A percentile compares a stretch with the other conserved stretches of the same genome.
Conservation (phyloP, 2,888 invertebrate genomes). For the Erebia ligea region DNA sequence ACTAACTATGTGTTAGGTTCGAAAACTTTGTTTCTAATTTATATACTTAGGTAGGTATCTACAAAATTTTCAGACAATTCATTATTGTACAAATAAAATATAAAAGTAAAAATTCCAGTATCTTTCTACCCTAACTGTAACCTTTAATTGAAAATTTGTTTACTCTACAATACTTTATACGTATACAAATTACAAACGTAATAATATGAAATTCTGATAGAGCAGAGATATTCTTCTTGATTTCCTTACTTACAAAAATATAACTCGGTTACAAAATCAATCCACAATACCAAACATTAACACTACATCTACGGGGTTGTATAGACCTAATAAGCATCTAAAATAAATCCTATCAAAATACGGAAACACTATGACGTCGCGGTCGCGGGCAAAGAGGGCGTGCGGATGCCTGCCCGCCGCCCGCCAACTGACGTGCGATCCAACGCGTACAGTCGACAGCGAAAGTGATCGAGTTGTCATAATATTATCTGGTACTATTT, state of each 20-base stretch:
- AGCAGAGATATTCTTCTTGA: neutral
- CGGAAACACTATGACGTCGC: slow-evolving; percentile 31
- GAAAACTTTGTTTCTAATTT: neutral
- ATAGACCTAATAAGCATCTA: slow-evolving; percentile 52
- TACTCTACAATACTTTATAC: neutral
- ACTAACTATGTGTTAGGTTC: too few relatives aligned
- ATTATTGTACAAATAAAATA: neutral
- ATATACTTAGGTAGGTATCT: neutral
- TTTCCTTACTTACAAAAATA: slow-evolving; percentile 21
- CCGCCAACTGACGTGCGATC: slow-evolving; percentile 44
- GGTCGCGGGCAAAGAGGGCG: slow-evolving; percentile 27
- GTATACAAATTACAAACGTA: neutral
- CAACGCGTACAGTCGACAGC: slow-evolving; percentile 16
- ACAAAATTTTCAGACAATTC: neutral
- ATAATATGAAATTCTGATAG: neutral
- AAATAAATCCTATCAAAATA: slow-evolving; percentile 54
- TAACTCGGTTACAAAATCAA: slow-evolving; percentile 29
- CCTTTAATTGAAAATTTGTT: neutral
- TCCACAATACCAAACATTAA: slow-evolving; percentile 29
- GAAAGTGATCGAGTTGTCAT: neutral
- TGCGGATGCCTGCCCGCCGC: slow-evolving; percentile 33
- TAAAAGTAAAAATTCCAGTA: neutral
- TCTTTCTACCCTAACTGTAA: neutral
- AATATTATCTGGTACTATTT: neutral
- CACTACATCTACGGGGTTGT: slow-evolving; percentile 43